Evolutionary conservation across 2,113 vertebrate genomes (phyloP).

Genomic region (Ptilorrhoa leucosticta): DNA sequence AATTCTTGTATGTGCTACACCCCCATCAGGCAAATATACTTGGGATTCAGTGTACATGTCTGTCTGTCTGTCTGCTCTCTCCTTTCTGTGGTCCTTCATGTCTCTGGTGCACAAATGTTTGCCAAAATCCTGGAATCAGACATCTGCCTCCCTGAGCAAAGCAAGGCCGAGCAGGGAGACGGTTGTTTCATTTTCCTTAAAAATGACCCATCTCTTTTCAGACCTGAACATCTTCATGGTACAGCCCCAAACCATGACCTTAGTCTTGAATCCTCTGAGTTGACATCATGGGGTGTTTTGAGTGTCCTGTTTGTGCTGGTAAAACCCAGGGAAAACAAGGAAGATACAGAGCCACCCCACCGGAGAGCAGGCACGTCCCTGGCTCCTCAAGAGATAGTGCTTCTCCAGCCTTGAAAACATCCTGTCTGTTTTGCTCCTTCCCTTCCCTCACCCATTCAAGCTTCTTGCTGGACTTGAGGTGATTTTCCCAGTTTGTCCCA

Average conservation of each 20-base stretch:
- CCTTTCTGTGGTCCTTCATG: neutral
- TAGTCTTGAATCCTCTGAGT: neutral
- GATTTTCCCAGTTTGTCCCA: neutral
- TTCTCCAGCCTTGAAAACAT: neutral
- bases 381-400: neutral
- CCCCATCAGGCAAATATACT: neutral
- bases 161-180: neutral
- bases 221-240: neutral
- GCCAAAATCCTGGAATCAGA: neutral
- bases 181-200: neutral
- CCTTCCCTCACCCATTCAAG: neutral
- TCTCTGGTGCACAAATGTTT: neutral
- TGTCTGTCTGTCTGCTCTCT: neutral
- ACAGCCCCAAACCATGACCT: neutral
- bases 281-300: neutral
- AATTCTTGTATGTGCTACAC: neutral
- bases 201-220: neutral
- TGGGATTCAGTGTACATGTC: neutral
- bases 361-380: neutral
- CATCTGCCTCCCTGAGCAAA: neutral
- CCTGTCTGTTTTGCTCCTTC: neutral
- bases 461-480: neutral
- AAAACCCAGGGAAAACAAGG: neutral
- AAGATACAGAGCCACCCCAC: neutral
- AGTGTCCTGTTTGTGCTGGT: neutral